Evolutionary conservation across 2,888 invertebrate species (phyloP), one percentile per base, ranked within the genome.

Genomic region (Cordylochernes scorpioides): DNA sequence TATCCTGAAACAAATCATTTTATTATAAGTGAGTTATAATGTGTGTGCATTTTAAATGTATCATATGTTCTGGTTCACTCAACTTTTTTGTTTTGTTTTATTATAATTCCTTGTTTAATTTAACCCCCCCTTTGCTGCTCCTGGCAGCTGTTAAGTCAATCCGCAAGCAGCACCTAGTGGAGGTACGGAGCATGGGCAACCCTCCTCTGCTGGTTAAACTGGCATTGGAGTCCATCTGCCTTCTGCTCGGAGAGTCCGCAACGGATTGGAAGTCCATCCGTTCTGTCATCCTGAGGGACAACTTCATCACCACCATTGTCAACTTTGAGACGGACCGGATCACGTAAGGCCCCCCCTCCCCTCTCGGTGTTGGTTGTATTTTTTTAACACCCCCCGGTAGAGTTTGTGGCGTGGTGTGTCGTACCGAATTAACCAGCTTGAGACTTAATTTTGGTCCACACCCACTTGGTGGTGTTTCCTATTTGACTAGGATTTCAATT

Each of bases 201-300:
- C 97, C 94, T 49, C 94, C 94, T 44, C 74, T 80, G 39, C 66
- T 80, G 52, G 94, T 97, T 47, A 91, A 91, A 63, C 67, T 94
- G 55, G 88, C 94, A 40, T 65, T 97, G 51, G 94, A 97, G 61
- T 86, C 91, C 45, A 88, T 97, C 60, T 94, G 91, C 63, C 69
- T 91, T 52, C 68, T 97, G 51, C 71, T 97, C 48, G 94, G 91
- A 42, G 94, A 97, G 62, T 80, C 75, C 55, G 84, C 86, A 47
- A 77, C 75, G 45, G 94, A 94, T 58, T 97, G 97, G 97, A 94
- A 88, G 63, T 73, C 84, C 43, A 88, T 86, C 57, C 73, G 82
- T 49, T 72, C 80, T 45, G 78, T 94, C 59, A 78, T 94, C 61
- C 88, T 94, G 75, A 67, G 84, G 51, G 94, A 97, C 60, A 94